These are phyloP conservation scores for Nannobrachium achirus DNA, from an alignment of 2,113 vertebrate genomes.

Conservation along the genomic window DNA sequence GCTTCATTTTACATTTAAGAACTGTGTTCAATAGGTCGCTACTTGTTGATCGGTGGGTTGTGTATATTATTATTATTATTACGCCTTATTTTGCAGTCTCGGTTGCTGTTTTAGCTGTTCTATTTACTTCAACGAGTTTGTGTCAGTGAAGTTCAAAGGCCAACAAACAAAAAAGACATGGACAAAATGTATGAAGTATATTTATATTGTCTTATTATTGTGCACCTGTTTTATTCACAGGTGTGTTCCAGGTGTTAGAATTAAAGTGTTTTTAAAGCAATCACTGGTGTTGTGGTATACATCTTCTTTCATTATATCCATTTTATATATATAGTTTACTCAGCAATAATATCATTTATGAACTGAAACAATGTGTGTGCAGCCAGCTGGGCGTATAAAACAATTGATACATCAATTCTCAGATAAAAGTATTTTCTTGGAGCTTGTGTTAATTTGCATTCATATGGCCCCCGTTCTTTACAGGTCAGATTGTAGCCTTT, in stretches of 20 bases:
- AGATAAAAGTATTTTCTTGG: too few relatives aligned
- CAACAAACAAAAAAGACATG: constrained; percentile 30
- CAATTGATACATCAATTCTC: too few relatives aligned
- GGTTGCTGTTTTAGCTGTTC: constrained; percentile 67
- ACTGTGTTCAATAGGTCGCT: constrained; percentile 1
- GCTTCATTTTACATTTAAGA: neutral
- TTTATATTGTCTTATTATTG: constrained; percentile 75
- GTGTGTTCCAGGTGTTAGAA: constrained; percentile 81
- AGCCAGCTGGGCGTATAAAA: too few relatives aligned
- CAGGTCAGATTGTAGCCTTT: too few relatives aligned
- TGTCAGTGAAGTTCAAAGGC: constrained; percentile 56
- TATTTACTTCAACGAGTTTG: constrained; percentile 58
- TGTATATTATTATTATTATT: constrained; percentile 53
- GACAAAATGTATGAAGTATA: constrained; percentile 58
- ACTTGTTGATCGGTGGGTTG: constrained; percentile 1
- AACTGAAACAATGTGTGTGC: too few relatives aligned
- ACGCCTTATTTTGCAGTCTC: constrained; percentile 44
- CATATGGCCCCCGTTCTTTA: too few relatives aligned
- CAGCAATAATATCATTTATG: too few relatives aligned
- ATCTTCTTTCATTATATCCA: too few relatives aligned
- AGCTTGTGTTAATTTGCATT: too few relatives aligned
- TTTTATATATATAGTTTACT: too few relatives aligned
- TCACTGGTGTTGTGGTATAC: too few relatives aligned
- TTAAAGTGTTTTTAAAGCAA: constrained; percentile 81
- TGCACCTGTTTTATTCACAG: constrained; percentile 81